These are phyloP conservation scores for Pungitius pungitius DNA, from an alignment of 2,113 vertebrate species.

Conservation along the genomic window DNA sequence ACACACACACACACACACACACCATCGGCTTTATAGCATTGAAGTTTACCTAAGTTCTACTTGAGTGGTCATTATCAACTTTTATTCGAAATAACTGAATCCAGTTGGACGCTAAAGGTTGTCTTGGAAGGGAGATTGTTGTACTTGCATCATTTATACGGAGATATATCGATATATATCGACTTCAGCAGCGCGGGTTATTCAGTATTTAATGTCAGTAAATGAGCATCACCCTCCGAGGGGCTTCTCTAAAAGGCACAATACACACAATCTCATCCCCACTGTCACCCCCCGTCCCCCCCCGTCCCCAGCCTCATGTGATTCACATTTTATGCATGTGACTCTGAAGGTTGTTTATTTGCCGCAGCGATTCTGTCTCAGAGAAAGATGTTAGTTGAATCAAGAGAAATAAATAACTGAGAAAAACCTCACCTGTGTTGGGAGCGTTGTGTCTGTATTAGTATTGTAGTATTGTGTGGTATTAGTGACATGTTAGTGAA, in stretches of 20 bases:
- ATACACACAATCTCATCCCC: conserved; percentile 55
- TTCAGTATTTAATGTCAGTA: conserved; percentile 49
- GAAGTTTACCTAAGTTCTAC: conserved; percentile 24
- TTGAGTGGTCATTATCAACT: conserved; percentile 6
- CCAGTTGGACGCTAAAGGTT: not conserved
- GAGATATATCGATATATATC: too few relatives aligned
- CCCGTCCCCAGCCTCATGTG: conserved; percentile 55
- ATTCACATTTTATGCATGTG: conserved; percentile 79
- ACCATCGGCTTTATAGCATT: conserved; percentile 5
- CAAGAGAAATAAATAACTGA: conserved; percentile 76
- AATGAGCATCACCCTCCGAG: conserved; percentile 49
- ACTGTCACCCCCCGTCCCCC: conserved; percentile 18
- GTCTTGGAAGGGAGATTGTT: conserved; percentile 1
- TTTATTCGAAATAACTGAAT: conserved; percentile 19
- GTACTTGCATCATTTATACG: conserved; percentile 13
- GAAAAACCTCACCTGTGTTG: conserved; percentile 42
- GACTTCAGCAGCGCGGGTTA: too few relatives aligned
- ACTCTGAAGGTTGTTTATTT: conserved; percentile 76
- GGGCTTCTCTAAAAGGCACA: conserved; percentile 68
- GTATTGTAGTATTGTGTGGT: too few relatives aligned
- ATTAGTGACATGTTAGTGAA: not conserved
- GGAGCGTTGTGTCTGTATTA: conserved; percentile 36
- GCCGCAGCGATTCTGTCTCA: conserved; percentile 70
- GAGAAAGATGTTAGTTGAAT: conserved; percentile 76
- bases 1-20: conserved; percentile 8